These are phyloP conservation scores for Tilapia sparmanii DNA, from an alignment of 2,113 vertebrate genomes.

Conservation along the genomic window DNA sequence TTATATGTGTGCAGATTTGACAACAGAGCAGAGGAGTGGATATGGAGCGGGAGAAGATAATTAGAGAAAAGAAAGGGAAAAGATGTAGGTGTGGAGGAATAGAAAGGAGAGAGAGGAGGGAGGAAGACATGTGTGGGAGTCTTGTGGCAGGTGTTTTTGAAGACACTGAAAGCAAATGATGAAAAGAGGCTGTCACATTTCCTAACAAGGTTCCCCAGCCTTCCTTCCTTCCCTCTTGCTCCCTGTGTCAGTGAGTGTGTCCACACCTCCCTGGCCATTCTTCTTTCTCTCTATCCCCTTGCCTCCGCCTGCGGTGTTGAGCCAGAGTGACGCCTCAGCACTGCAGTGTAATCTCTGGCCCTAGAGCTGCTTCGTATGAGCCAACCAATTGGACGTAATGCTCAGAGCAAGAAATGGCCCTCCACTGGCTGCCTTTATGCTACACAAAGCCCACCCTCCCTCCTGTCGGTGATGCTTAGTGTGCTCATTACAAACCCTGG, in stretches of 20 bases:
- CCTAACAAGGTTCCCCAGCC: slow-evolving; percentile 3
- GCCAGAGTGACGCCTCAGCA: slow-evolving; percentile 64
- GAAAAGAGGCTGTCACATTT: slow-evolving; percentile 36
- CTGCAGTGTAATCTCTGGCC: slow-evolving; percentile 69
- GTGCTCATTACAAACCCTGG: not conserved
- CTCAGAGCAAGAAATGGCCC: slow-evolving; percentile 26
- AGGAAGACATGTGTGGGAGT: slow-evolving; percentile 49
- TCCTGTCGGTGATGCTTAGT: not conserved
- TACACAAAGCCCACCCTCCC: slow-evolving; percentile 20
- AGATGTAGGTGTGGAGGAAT: slow-evolving; percentile 41
- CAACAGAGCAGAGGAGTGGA: slow-evolving; percentile 4
- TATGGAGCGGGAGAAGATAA: slow-evolving; percentile 26
- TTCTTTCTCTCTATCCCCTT: not conserved
- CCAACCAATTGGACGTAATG: slow-evolving; percentile 51
- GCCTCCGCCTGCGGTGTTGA: slow-evolving; percentile 51
- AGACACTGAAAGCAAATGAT: slow-evolving; percentile 41
- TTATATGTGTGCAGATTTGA: slow-evolving; percentile 31
- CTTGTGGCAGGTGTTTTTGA: slow-evolving; percentile 56
- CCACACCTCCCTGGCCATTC: slow-evolving; percentile 25
- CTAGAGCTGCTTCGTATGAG: slow-evolving; percentile 35
- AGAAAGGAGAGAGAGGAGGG: slow-evolving; percentile 1
- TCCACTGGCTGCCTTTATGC: slow-evolving; percentile 12
- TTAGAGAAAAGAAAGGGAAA: slow-evolving; percentile 37
- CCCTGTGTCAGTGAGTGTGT: slow-evolving; percentile 4
- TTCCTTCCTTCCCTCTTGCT: not conserved